Percentiles rank a stretch among this genome's conserved stretches.
These are phyloP conservation scores for Conger conger DNA, from an alignment of 2,113 vertebrate genomes.

Conservation along the genomic window DNA sequence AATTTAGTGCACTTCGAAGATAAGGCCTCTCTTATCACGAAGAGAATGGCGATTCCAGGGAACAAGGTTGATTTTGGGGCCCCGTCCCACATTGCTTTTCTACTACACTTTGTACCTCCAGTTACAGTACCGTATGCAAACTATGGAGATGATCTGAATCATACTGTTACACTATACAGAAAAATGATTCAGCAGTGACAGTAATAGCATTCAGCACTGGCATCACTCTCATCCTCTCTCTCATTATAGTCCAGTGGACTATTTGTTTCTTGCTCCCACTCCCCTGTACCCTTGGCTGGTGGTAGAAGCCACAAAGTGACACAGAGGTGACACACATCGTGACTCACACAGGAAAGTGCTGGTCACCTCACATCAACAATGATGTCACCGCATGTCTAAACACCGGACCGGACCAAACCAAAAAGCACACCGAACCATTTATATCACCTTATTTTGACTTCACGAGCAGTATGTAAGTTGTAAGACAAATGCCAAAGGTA, in stretches of 20 bases:
- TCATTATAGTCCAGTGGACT: constrained; percentile 7
- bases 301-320: background rate
- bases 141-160: background rate
- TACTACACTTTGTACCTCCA: background rate
- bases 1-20: constrained; percentile 12
- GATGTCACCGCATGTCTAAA: background rate
- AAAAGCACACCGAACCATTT: background rate
- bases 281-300: background rate
- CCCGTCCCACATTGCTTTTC: background rate
- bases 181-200: no score
- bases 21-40: background rate
- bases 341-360: background rate
- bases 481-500: background rate
- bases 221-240: background rate
- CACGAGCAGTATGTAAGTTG: background rate
- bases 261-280: constrained; percentile 14
- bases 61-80: background rate
- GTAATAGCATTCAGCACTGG: background rate
- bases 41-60: background rate
- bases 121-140: background rate
- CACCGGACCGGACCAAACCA: no score
- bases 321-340: background rate
- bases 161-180: background rate
- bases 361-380: background rate
- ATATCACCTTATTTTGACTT: background rate